Conservation (phyloP, 1,140 invertebrate species). For the Acromyrmex echinatior region DNA sequence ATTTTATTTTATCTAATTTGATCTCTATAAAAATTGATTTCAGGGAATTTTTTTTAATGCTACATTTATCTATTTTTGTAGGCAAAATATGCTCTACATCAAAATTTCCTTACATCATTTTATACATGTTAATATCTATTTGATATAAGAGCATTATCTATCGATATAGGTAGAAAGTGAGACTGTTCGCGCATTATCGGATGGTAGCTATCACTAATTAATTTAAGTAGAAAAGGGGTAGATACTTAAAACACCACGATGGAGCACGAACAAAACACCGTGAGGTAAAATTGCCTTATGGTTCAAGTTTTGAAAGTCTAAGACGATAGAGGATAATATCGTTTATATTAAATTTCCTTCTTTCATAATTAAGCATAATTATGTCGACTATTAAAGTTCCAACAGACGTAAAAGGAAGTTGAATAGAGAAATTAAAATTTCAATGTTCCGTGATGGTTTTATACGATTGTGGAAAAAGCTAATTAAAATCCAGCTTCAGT, state of each 20-base stretch:
- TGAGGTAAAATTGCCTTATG: constrained; percentile 49
- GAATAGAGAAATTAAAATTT: constrained; percentile 66
- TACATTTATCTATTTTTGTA: not conserved
- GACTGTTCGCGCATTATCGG: constrained; percentile 43
- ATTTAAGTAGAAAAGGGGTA: constrained; percentile 33
- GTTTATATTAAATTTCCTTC: constrained; percentile 71
- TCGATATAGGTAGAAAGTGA: constrained; percentile 28
- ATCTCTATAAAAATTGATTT: not conserved
- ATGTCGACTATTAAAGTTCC: constrained; percentile 69
- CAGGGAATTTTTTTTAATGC: not conserved
- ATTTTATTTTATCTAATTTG: not conserved
- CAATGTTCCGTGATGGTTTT: constrained; percentile 35
- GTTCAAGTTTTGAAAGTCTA: constrained; percentile 41
- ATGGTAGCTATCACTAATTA: constrained; percentile 33
- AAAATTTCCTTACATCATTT: not conserved
- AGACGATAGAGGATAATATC: constrained; percentile 61
- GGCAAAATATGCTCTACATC: not conserved
- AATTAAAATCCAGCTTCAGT: constrained; percentile 70
- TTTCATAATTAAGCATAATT: constrained; percentile 72
- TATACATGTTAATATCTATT: not conserved
- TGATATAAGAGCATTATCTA: not conserved
- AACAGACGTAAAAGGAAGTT: constrained; percentile 43
- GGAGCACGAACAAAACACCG: constrained; percentile 42
- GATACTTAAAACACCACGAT: constrained; percentile 43
- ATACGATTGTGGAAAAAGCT: constrained; percentile 58